Base-by-base conservation (phyloP, 1,140 invertebrate genomes). In the Drosophila micromelanica region DNA sequence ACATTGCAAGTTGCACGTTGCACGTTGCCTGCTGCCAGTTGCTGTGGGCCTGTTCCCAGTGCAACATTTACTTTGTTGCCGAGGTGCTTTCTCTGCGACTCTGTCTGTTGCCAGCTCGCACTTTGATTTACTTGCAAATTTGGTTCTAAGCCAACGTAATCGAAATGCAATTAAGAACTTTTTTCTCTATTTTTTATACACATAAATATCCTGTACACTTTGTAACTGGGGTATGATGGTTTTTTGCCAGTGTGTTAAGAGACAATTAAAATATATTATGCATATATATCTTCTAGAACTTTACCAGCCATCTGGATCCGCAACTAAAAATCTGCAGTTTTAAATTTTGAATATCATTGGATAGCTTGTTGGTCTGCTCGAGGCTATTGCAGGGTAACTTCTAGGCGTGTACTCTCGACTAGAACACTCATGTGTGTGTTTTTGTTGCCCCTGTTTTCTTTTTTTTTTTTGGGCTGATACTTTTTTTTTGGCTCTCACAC, bases 101-200 rank as follows among this genome's bases (percentile, higher is more conserved):
- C 74, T 80, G 81, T 82, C 7, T 35, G 32, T 35, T 35, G 27
- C 54, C 8, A 49, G 20, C 49, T 65, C 65, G 55, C 73, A 68
- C 73, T 69, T 82, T 59, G 72, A 67, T 76, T 80, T 76, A 62
- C 46, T 72, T 81, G 51, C 73, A 80, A 78, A 76, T 86, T 80
- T 63, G 76, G 72, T 74, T 77, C 51, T 62, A 73, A 54, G 38
- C 60, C 67, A 75, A 64, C 79, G 85, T 89, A 89, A 89, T 89
- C 84, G 84, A 89, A 89, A 89, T 89, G 84, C 84, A 89, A 89
- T 89, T 89, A 89, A 89, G 85, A 73, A 45, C 55, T 57, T 35
- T 6, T 51, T 15, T 2, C 7, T 5, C 9, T 37, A 32, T 37
- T 23, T 23, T n/a, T 38, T 40, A 35, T 35, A 32, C 8, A 32